Base-by-base conservation (phyloP, 2,797 vertebrate species). In the Monodelphis domestica region DNA sequence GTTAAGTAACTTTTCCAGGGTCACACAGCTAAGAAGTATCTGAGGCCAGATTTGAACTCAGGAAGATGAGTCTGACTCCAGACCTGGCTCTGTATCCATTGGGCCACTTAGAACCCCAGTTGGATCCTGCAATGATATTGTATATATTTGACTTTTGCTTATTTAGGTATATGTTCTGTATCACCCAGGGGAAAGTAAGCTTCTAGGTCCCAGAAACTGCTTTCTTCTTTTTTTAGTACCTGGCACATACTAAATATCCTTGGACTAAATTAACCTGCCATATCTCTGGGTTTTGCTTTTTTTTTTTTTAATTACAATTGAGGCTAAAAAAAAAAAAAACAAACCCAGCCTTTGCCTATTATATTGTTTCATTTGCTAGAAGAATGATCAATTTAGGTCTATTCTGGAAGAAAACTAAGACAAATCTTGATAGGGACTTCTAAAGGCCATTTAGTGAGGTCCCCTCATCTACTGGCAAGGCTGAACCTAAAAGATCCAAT, bases 251-350 rank as follows among this genome's bases (percentile, higher is more conserved):
- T 38, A 70, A 21, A 38, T 45, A 11, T 3, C 21, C 14, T 17
- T 63, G 59, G 59, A 17, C 17, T n/a, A 33, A 63, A 63, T 63
- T 63, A 17, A 78, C 21, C 38, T 45, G 70, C 9, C 70, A 9
- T 38, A 78, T 26, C 38, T 78, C 70, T 78, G n/a, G 24, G 59
- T 93, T 89, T 90, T n/a, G 30, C n/a, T 24, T 59, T 93, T 89
- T 90, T 30, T 26, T 94, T 93, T 84, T 38, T 24, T 93, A n/a
- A 89, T 26, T 45, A 91, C 24, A 88, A 84, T 2, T 59, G 52
- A 92, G 52, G 9, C 92, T 94, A 94, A 94, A 45, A 93, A 84
- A 96, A 95, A 45, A 55, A 45, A 54, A 24, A 50, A 33, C 89
- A n/a, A n/a, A n/a, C n/a, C 15, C 55, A 88, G 12, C 12, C 89